Base-by-base conservation (phyloP, 2,888 invertebrate genomes). In the Dolomedes plantarius region DNA sequence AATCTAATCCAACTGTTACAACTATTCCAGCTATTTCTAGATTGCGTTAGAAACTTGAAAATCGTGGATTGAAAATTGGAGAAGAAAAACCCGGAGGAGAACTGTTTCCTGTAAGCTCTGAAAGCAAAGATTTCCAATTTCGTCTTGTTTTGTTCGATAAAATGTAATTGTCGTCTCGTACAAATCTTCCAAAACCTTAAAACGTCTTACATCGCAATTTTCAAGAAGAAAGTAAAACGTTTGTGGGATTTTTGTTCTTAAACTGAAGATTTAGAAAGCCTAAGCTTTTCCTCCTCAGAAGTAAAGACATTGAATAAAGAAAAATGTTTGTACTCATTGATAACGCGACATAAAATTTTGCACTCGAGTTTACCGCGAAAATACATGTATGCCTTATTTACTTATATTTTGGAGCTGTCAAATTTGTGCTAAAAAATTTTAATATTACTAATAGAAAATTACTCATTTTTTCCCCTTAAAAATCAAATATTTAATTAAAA, bases 151-250 rank as follows among this genome's bases (percentile, higher is more conserved):
- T 27, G 69, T 69, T 69, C 69, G 39, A 69, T 69, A 69, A 69
- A 69, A 69, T 31, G 69, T 41, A 69, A 69, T 69, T 69, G 69
- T 32, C 27, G 69, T 28, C 27, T 41, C 41, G 69, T 69, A 69
- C 69, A 69, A 69, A 69, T 69, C 69, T 69, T 69, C 69, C 28
- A 69, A 69, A 36, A 69, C 41, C 41, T 69, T 32, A 69, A 69
- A 69, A 41, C 27, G 69, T 69, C 69, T 69, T 39, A n/a, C n/a
- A 28, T 28, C 28, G 28, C 36, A 28, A 41, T 69, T 69, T 69
- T 69, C n/a, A 69, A 28, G 69, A 41, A 16, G 69, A 32, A 41
- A 41, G 28, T 69, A 69, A 41, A 36, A 69, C 16, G 41, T 28
- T 69, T 39, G 41, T 41, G 39, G 11, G 36, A 23, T 69, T 69